phyloP scores from a whole-genome alignment of 2,113 vertebrate genomes.

The Orthonyx spaldingii region DNA sequence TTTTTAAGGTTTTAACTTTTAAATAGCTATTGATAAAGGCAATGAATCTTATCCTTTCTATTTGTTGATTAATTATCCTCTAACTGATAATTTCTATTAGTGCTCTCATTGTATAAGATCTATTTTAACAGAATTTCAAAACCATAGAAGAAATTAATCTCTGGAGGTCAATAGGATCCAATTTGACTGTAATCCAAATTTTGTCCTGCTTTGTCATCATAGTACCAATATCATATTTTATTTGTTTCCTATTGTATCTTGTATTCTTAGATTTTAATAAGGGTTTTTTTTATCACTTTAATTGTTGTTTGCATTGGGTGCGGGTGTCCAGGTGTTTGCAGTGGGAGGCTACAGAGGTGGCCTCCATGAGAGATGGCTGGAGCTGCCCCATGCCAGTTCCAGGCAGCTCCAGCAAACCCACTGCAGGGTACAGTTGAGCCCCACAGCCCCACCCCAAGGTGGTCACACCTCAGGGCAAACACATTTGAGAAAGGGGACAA shows the following conservation, averaged over 20 bases:
- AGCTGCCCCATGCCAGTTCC: neutral
- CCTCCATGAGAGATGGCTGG: too few species aligned
- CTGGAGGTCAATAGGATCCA: neutral
- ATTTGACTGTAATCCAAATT: neutral
- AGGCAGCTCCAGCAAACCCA: neutral
- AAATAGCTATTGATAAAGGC: neutral
- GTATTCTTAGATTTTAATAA: neutral
- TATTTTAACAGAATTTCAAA: neutral
- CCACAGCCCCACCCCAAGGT: too few species aligned
- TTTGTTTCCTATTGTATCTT: neutral
- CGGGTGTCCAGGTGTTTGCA: too few species aligned
- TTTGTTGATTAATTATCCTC: neutral
- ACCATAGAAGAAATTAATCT: neutral
- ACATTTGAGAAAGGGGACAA: neutral
- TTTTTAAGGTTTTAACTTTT: neutral
- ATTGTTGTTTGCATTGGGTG: neutral
- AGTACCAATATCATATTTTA: neutral
- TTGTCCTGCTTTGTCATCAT: neutral
- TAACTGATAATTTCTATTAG: neutral
- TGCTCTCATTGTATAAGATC: neutral
- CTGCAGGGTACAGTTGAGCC: neutral
- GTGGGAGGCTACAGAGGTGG: accelerated
- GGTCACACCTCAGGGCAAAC: neutral
- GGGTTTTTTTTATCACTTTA: neutral
- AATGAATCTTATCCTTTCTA: neutral